A percentile compares a stretch with the other conserved stretches of the same genome.
Conservation (phyloP, 2,797 vertebrate genomes). For the Chiroxiphia lanceolata region DNA sequence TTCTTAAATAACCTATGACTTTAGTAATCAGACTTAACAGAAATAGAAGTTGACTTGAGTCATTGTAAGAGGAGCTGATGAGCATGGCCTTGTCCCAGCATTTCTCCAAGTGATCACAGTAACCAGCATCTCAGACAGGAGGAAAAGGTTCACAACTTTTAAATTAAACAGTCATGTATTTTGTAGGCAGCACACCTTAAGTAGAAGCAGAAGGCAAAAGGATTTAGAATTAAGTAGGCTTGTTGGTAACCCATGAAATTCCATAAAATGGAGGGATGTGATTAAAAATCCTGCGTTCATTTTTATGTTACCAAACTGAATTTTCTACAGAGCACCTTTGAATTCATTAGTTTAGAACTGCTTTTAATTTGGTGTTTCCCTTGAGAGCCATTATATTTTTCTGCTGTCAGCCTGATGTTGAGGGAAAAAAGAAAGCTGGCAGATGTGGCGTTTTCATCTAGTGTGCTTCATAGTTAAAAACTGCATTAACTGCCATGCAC, state of each 20-base stretch:
- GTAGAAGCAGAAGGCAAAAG: constrained; percentile 38
- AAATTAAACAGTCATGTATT: background rate
- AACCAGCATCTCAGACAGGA: background rate
- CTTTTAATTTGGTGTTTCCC: constrained; percentile 90
- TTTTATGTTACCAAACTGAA: constrained; percentile 76
- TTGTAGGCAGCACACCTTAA: background rate
- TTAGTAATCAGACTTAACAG: background rate
- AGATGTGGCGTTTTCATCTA: constrained; percentile 80
- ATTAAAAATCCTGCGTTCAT: constrained; percentile 67
- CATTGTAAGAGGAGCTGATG: background rate
- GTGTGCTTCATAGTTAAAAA: constrained; percentile 73
- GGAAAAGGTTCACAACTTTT: background rate
- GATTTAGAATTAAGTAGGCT: constrained; percentile 43
- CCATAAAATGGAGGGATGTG: constrained; percentile 63
- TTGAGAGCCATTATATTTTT: constrained; percentile 88
- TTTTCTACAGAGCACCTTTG: constrained; percentile 80
- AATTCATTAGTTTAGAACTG: constrained; percentile 90
- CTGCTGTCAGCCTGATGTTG: constrained; percentile 85
- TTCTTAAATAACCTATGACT: background rate
- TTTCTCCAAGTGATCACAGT: background rate
- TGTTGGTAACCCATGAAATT: constrained; percentile 57
- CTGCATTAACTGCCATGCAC: constrained; percentile 67
- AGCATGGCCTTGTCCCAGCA: background rate
- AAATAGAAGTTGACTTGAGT: background rate
- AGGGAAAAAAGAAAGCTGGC: constrained; percentile 81